Conservation (phyloP, 2,888 invertebrate genomes). For the Clunio marinus region DNA sequence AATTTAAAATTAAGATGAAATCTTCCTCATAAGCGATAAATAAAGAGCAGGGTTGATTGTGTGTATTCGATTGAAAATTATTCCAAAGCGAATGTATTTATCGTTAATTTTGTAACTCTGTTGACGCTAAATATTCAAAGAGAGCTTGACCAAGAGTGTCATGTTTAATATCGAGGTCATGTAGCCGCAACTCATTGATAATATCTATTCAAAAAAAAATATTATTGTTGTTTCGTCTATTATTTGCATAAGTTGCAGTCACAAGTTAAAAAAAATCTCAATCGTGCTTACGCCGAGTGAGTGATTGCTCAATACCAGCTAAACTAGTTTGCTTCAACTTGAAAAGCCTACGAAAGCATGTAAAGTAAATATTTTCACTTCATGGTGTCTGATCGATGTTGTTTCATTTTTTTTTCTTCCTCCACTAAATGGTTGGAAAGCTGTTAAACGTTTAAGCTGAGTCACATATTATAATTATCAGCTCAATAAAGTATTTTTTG, state of each 20-base stretch:
- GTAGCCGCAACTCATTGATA: no score
- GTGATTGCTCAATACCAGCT: neutral
- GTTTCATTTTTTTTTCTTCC: no score
- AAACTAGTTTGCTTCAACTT: neutral
- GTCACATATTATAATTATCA: no score
- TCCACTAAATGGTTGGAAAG: no score
- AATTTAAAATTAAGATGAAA: neutral
- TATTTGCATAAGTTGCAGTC: conserved; percentile 2
- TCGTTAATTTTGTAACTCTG: neutral
- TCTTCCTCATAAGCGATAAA: neutral
- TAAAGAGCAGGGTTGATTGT: no score
- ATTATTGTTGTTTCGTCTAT: neutral
- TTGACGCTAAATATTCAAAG: no score
- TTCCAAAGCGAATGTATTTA: no score
- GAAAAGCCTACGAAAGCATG: neutral
- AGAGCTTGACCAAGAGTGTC: neutral
- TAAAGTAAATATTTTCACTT: neutral
- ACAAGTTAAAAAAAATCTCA: neutral
- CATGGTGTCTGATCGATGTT: neutral
- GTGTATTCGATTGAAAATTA: neutral
- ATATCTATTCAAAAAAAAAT: conserved; percentile 2
- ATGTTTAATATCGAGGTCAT: neutral
- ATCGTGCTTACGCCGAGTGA: neutral
- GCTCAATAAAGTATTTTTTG: no score
- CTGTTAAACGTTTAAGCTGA: no score